Base-by-base conservation (phyloP, 2,797 vertebrate genomes). In the Phyllotis vaccarum region DNA sequence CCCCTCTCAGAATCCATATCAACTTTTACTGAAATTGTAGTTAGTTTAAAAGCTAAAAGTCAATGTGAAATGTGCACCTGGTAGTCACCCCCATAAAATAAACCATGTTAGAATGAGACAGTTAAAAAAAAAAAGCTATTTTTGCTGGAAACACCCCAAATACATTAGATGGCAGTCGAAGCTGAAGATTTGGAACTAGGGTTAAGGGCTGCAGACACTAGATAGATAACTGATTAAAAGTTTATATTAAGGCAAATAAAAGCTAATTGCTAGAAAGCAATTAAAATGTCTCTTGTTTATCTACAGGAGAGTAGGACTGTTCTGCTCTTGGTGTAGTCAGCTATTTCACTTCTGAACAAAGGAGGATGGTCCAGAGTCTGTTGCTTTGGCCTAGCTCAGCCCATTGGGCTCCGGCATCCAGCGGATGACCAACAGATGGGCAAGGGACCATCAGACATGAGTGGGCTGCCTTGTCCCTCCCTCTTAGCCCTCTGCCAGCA, bases 221-320 rank as follows among this genome's bases (percentile, higher is more conserved):
- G 87, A 93, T 96, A 95, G 81, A 85, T 97, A 98, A 98, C 97
- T 97, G 98, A 97, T 98, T 97, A 96, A 95, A 98, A 98, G 98
- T 97, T 98, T 94, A 97, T 97, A 97, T 98, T 99, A 99, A 99
- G 98, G 98, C 98, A 99, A 99, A 98, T 97, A 98, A 99, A 99
- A 98, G 98, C 97, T 98, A 98, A 98, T 98, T 98, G 98, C 98
- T 98, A 98, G 98, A 98, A 98, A 98, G 98, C 98, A 98, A 98
- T 98, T 98, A 97, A 98, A 98, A 98, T 80, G 11, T 94, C 93
- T 98, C 97, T 95, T 96, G 96, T 98, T 98, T 98, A 98, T 74
- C 97, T 98, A 97, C 95, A 97, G 93, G 95, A 97, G 97, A 96
- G 97, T n/a, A 98, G 96, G 96, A 82, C 92, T 95, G 90, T 64